These are phyloP conservation scores for Nasonia oneida DNA, from an alignment of 2,888 invertebrate species.

Conservation along the genomic window DNA sequence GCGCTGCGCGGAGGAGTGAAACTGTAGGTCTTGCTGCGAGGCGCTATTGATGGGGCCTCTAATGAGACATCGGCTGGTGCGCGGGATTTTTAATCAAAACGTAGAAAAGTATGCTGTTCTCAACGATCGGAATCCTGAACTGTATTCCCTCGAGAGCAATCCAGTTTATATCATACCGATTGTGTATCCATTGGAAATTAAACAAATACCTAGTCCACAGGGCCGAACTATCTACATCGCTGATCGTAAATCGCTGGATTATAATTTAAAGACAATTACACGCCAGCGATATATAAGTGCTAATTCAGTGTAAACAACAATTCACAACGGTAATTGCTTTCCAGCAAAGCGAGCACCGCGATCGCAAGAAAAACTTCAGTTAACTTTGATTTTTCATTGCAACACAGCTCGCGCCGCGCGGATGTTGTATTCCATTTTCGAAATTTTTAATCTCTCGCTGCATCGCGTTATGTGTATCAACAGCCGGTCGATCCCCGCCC, in stretches of 20 bases:
- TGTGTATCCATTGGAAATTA: neutral
- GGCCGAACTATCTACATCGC: neutral
- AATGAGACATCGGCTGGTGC: neutral
- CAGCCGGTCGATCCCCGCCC: neutral
- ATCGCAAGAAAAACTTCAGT: neutral
- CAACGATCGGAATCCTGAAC: no score
- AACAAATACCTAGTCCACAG: neutral
- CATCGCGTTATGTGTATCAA: neutral
- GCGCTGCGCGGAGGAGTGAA: neutral
- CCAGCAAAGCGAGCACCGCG: slow-evolving; percentile 11
- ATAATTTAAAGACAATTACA: neutral
- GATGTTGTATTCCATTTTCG: no score
- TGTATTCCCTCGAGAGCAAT: no score
- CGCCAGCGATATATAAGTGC: neutral
- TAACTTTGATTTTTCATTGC: neutral
- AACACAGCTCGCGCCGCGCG: no score
- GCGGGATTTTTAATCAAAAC: neutral
- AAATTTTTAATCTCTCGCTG: no score
- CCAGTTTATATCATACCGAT: neutral
- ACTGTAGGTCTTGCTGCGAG: neutral
- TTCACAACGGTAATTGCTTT: slow-evolving; percentile 18
- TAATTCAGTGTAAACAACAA: slow-evolving; percentile 8
- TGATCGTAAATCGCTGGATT: neutral
- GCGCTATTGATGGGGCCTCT: neutral
- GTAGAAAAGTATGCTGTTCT: no score